phyloP scores from a whole-genome alignment of 64 coral and sea anemone genomes.

The Cladopsammia gracilis region DNA sequence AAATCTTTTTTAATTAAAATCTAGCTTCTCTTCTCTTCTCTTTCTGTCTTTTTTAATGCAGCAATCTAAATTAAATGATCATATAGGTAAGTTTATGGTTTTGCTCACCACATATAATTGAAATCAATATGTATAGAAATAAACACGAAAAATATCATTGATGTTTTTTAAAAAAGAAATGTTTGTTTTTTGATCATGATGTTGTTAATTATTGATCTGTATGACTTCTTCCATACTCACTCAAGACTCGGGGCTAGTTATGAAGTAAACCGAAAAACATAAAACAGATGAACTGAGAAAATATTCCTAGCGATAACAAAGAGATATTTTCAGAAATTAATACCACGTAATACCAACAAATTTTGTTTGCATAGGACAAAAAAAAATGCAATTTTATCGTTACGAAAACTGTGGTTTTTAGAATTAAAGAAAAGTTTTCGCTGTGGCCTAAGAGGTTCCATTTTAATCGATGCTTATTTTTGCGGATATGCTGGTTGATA shows the following conservation, averaged over 20 bases:
- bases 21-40: no score
- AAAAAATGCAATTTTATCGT: conserved; percentile 16
- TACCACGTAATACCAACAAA: no score
- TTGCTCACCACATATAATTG: neutral
- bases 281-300: neutral
- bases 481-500: neutral
- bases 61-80: no score
- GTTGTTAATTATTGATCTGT: no score
- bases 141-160: neutral
- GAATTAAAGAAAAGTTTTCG: neutral
- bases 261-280: neutral
- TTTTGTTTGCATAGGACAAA: neutral
- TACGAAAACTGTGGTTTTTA: neutral
- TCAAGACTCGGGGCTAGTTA: neutral
- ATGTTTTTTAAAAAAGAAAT: neutral
- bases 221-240: neutral
- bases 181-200: neutral
- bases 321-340: no score
- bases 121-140: neutral
- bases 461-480: conserved; percentile 5
- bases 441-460: neutral
- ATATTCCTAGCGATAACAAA: no score
- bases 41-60: no score
- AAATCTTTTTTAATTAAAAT: no score
- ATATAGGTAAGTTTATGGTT: neutral